Evolutionary conservation across 2,888 invertebrate species (phyloP).

Genomic region (Notodonta dromedarius): DNA sequence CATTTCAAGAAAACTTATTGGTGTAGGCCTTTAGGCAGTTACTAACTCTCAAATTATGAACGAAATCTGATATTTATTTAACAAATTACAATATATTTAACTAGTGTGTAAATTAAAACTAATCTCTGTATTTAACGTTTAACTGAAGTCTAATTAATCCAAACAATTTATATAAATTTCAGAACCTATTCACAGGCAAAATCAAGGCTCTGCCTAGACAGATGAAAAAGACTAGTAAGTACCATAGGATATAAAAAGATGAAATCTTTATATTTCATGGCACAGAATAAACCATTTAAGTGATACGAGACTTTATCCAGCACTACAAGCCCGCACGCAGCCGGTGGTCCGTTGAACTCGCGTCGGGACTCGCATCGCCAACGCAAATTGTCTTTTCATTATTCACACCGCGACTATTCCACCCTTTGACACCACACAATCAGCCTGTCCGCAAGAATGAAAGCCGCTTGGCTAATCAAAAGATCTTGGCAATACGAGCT

Average conservation of each 20-base stretch:
- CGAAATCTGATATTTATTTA: no score
- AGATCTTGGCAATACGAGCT: constrained; percentile 12
- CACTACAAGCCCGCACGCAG: constrained; percentile 45
- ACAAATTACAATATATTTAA: no score
- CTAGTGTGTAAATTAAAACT: no score
- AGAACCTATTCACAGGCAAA: no score
- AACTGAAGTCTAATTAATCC: no score
- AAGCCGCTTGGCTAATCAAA: constrained; percentile 22
- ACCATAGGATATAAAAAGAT: no score
- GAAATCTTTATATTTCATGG: no score
- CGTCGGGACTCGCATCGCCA: constrained; percentile 67
- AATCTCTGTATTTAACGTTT: no score
- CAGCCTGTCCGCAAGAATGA: constrained; percentile 37
- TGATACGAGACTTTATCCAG: constrained; percentile 22
- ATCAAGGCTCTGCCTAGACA: no score
- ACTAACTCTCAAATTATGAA: no score
- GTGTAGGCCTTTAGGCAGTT: not conserved
- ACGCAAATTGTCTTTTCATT: constrained; percentile 80
- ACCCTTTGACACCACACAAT: constrained; percentile 64
- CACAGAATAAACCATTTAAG: constrained; percentile 11
- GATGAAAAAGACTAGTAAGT: no score
- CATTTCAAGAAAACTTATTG: not conserved
- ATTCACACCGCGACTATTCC: constrained; percentile 76
- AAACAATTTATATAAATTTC: no score
- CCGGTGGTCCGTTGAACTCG: constrained; percentile 68